Evolutionary conservation across 2,113 vertebrate species (phyloP), one percentile per base, ranked within the genome.

Genomic region (Antigone vipio): DNA sequence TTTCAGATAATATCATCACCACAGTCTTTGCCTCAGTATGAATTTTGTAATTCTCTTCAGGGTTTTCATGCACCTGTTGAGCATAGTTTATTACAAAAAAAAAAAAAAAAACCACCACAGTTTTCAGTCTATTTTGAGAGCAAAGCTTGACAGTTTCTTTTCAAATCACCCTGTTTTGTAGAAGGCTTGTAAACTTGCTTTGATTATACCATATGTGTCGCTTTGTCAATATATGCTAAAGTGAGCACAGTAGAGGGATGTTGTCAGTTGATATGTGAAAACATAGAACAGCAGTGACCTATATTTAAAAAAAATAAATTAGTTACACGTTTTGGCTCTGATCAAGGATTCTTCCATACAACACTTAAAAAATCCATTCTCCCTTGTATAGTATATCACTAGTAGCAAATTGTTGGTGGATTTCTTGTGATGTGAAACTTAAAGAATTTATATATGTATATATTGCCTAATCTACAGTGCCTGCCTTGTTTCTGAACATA

Each of bases 141-240:
- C 81, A 88, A 69, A 95, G 87, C 94, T 86, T 95, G 92, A 92
- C 92, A 96, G 93, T 95, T 96, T 85, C 95, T 89, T 63, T 95
- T 85, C 95, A 93, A 73, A 91, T 96, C 87, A 76, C 56, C 89
- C 69, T 94, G 80, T 91, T 96, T 86, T 78, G 62, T 87, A 64
- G 80, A 89, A 64, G 88, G 63, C 96, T 92, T 95, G 92, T 95
- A 95, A 96, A 95, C 77, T 97, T 96, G 96, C 95, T 97, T 96
- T 97, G 96, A 96, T 95, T 89, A 4, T 81, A 93, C 91, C 93
- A 87, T 96, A 94, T 97, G 92, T 96, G 95, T 97, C 4, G 3
- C 86, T 97, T 93, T 97, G 97, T 96, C 92, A 95, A 85, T 97
- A 88, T 58, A 73, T 95, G 92, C 93, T 92, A 27, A 92, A 95